Base-by-base conservation (phyloP, 2,113 vertebrate genomes). In the Ptychochromis oligacanthus region DNA sequence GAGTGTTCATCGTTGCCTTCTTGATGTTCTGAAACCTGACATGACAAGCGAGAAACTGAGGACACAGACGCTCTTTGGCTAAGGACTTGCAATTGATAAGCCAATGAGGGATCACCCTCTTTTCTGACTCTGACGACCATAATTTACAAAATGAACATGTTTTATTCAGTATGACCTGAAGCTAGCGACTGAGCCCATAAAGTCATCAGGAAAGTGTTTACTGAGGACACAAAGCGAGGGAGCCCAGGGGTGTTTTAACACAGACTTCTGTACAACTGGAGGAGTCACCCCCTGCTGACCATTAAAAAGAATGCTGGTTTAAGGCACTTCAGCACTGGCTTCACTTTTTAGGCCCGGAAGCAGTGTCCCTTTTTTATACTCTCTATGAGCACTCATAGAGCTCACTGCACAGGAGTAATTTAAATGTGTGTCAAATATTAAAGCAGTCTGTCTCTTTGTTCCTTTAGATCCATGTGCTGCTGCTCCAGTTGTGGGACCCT, bases 401-500 rank as follows among this genome's bases (percentile, higher is more conserved):
- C 34, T 65, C 43, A n/a, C 62, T 3, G 6, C 18, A 15, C 52
- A 56, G 28, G 1, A 58, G 10, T 75, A 8, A 46, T 59, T 36
- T 34, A 52, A n/a, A 72, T 52, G 38, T 10, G 3, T 54, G 7
- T 61, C 36, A 49, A 2, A 55, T 26, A 24, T 64, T n/a, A 31
- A 67, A 74, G 24, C 8, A 18, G 26, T 58, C 1, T 46, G n/a
- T 78, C 38, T 83, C 5, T 17, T 72, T 82, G 24, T 52, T 70
- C 31, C 75, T 46, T 62, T n/a, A 96, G 80, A 93, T 79, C 90
- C 91, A 13, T 95, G 95, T 88, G 88, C 85, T 74, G 75, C 91
- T 20, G 91, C 95, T 76, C 96, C 95, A 43, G 93, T 95, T 49
- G 94, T 94, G 0, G 91, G 90, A 58, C 95, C 94, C 0, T 95